Base-by-base conservation (phyloP, 1,140 invertebrate genomes). In the Drosophila sp. region DNA sequence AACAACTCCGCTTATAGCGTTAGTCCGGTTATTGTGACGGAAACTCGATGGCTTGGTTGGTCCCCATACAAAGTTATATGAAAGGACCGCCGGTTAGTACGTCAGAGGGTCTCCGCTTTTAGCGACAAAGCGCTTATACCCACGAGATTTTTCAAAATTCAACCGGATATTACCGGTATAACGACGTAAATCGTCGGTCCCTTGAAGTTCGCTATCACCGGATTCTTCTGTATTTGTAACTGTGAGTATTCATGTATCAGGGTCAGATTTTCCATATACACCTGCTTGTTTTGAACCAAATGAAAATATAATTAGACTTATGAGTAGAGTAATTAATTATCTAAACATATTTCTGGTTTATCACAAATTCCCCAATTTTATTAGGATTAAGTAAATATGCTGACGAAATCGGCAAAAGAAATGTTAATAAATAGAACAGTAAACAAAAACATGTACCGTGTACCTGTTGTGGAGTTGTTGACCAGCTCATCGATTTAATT, bases 331-430 rank as follows among this genome's bases (percentile, higher is more conserved):
- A 54, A 13, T 14, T 38, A 11, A 53, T 50, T 43, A 58, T 43
- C 9, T 34, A 51, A 72, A 72, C 53, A 50, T 51, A 36, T 57
- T 65, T 54, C 48, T n/a, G 25, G 34, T 57, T 48, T 29, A 45
- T 25, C 18, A n/a, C 45, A 53, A 43, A 46, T 70, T 66, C 73
- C 27, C 4, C 2, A 7, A 43, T 14, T 57, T 43, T 29, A 34
- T 63, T n/a, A n/a, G n/a, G 40, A 57, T 8, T 40, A n/a, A 36
- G 38, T 27, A 64, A 67, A 41, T 76, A 72, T 67, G 64, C 62
- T 80, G 72, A 81, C 78, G 67, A 58, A 81, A 29, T 66, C 13
- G n/a, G 9, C 29, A 38, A 27, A 57, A n/a, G 51, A 75, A 56
- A 80, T 46, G 27, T 45, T 73, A 16, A 29, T 81, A 81, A 81